A percentile compares a stretch with the other conserved stretches of the same genome.
Conservation (phyloP, 2,797 vertebrate genomes). For the Eupleurogrammus muticus region DNA sequence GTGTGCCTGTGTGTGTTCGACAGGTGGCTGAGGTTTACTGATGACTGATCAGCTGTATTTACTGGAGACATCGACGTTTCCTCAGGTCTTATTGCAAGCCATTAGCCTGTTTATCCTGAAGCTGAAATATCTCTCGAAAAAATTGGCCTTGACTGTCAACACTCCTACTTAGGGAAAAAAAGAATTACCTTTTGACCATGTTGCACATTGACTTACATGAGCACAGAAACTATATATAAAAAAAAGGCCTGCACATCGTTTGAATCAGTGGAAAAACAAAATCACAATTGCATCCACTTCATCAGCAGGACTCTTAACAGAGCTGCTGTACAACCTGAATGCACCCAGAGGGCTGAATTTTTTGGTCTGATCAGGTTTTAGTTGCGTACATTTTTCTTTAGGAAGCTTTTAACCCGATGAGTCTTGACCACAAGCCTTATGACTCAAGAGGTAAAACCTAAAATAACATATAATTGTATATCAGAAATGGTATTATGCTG, state of each 20-base stretch:
- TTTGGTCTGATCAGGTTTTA: not conserved
- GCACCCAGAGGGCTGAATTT: not conserved
- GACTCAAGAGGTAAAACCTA: not conserved
- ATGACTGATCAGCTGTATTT: not conserved
- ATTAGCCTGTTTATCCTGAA: not conserved
- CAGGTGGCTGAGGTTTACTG: slow-evolving; percentile 17
- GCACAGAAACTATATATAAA: not conserved
- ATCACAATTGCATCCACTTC: slow-evolving; percentile 10
- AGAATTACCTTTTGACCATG: not conserved
- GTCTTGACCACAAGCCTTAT: not conserved
- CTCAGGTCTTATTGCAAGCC: not conserved
- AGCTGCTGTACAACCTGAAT: slow-evolving; percentile 3
- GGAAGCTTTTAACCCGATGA: not conserved
- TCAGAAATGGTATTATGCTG: not conserved
- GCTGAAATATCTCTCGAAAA: not conserved
- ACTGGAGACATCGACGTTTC: not conserved
- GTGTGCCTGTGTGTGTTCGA: not conserved
- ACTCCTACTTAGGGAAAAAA: not conserved
- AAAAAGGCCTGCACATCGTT: not conserved
- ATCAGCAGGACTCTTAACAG: not conserved
- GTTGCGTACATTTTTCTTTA: not conserved
- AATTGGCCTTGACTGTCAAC: not conserved
- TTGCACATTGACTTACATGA: not conserved
- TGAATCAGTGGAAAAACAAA: slow-evolving; percentile 1
- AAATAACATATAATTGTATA: not conserved